phyloP scores from a whole-genome alignment of 2,113 vertebrate genomes.

The Phyllostomus discolor region DNA sequence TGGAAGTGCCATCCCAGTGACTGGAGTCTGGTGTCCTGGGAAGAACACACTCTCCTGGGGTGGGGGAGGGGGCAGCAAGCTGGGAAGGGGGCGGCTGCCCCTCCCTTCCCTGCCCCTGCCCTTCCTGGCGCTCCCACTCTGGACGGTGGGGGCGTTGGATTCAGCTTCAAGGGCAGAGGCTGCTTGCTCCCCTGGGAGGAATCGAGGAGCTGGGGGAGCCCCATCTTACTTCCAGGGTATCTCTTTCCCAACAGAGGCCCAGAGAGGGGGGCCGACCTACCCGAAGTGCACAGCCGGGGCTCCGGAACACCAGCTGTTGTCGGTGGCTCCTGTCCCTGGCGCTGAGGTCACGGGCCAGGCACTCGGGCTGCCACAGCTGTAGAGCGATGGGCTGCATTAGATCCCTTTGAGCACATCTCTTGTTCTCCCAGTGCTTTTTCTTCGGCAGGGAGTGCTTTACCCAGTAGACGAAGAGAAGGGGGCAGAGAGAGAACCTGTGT shows the following conservation, averaged over 20 bases:
- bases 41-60: neutral
- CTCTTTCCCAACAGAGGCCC: neutral
- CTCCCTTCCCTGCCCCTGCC: neutral
- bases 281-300: neutral
- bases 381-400: constrained; percentile 16
- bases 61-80: neutral
- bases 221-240: neutral
- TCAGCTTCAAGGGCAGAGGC: neutral
- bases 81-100: too few relatives aligned
- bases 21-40: constrained; percentile 24
- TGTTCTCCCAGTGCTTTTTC: neutral
- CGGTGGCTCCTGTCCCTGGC: neutral
- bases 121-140: neutral
- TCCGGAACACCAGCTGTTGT: neutral
- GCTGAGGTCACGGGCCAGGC: constrained; percentile 50
- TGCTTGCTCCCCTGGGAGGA: too few relatives aligned
- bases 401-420: neutral
- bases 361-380: neutral
- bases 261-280: neutral
- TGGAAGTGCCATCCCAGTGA: constrained; percentile 21
- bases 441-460: neutral
- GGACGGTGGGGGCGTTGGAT: neutral
- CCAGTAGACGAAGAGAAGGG: neutral
- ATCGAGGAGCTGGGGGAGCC: neutral
- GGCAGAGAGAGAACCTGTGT: neutral